Percentiles rank a stretch among this genome's conserved stretches.
phyloP scores from a whole-genome alignment of 2,113 vertebrate genomes.

The Geococcyx californianus region DNA sequence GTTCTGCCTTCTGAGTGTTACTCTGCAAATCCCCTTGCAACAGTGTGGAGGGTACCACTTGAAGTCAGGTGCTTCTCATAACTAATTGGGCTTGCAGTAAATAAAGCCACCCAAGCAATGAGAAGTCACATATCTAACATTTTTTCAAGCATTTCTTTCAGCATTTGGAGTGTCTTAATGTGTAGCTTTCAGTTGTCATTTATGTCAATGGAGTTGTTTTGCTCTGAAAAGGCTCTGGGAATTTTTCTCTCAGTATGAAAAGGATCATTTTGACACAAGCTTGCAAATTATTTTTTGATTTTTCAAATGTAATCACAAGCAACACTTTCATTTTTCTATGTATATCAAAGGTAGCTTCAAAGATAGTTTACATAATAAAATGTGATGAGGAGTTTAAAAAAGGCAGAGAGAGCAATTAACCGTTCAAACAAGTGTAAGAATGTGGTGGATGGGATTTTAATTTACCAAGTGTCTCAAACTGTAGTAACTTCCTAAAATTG shows the following conservation, averaged over 20 bases:
- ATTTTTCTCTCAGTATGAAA: background rate
- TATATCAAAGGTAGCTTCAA: background rate
- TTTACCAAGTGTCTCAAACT: background rate
- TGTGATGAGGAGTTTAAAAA: background rate
- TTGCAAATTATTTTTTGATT: background rate
- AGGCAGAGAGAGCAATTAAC: background rate
- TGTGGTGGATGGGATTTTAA: background rate
- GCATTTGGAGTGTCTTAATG: background rate
- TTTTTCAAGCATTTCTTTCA: background rate
- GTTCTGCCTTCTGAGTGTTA: background rate
- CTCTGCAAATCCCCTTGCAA: background rate
- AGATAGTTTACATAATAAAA: background rate
- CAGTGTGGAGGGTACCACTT: background rate
- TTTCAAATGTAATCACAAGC: background rate
- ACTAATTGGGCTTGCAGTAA: background rate
- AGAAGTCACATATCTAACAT: background rate
- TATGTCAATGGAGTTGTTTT: background rate
- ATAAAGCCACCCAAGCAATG: background rate
- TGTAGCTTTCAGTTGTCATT: background rate
- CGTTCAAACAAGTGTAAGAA: background rate
- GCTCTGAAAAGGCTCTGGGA: background rate
- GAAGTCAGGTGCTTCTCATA: background rate
- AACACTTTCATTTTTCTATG: background rate
- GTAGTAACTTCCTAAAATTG: background rate
- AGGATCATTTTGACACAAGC: background rate